These are phyloP conservation scores for Mimas tiliae DNA, from an alignment of 2,888 invertebrate genomes.

Conservation along the genomic window DNA sequence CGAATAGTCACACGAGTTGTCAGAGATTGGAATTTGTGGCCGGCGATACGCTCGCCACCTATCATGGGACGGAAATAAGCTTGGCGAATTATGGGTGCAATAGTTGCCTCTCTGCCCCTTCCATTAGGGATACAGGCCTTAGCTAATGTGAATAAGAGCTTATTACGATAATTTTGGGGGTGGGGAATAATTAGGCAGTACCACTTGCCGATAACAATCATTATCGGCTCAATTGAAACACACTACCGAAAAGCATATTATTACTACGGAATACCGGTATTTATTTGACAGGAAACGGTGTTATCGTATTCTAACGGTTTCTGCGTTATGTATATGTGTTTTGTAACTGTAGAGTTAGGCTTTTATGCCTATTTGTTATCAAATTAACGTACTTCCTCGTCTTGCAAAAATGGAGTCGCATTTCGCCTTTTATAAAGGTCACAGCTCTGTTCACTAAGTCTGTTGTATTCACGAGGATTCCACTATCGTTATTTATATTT, in stretches of 20 bases:
- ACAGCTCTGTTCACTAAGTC: slow-evolving; percentile 1
- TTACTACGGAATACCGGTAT: slow-evolving; percentile 44
- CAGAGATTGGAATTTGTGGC: too few species aligned
- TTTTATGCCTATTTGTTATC: slow-evolving; percentile 10
- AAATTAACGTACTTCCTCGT: neutral
- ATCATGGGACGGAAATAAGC: too few species aligned
- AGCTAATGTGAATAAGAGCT: slow-evolving; percentile 27
- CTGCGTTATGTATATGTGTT: slow-evolving; percentile 30
- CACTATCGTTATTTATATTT: slow-evolving; percentile 18
- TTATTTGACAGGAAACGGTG: slow-evolving; percentile 51
- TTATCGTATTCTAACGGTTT: slow-evolving; percentile 48
- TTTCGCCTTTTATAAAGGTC: neutral
- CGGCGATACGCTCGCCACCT: too few species aligned
- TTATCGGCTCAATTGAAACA: slow-evolving; percentile 43
- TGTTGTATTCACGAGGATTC: slow-evolving; percentile 4
- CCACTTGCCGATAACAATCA: slow-evolving; percentile 35
- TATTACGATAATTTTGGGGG: neutral
- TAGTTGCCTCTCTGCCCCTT: too few species aligned
- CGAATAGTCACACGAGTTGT: too few species aligned
- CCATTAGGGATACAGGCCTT: too few species aligned
- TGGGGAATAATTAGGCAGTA: slow-evolving; percentile 34
- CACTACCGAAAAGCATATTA: slow-evolving; percentile 36
- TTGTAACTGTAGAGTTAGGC: slow-evolving; percentile 24
- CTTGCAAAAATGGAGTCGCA: neutral
- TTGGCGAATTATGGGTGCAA: too few species aligned